A percentile compares a stretch with the other conserved stretches of the same genome.
Evolutionary conservation across 2,888 invertebrate genomes (phyloP).

Genomic region (Polylopha cassiicola): DNA sequence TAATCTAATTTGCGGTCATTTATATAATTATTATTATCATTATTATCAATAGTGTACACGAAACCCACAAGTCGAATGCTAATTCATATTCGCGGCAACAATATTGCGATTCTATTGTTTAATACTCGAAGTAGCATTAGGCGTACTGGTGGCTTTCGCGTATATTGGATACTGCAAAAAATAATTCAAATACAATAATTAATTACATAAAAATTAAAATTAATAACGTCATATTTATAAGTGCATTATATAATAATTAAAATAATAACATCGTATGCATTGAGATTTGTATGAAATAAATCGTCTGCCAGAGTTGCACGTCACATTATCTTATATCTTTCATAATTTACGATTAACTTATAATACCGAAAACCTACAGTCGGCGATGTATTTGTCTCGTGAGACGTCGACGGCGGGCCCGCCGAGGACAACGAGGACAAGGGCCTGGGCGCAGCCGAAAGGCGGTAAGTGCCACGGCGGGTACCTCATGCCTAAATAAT

Average conservation of each 20-base stretch:
- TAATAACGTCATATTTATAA: too few species aligned
- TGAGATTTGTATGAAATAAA: conserved; percentile 21
- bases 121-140: conserved; percentile 1
- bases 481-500: too few species aligned
- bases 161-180: conserved; percentile 9
- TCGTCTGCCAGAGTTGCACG: conserved; percentile 19
- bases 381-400: conserved; percentile 32
- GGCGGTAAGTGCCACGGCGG: too few species aligned
- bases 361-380: conserved; percentile 64
- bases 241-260: conserved; percentile 14
- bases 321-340: conserved; percentile 59
- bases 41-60: conserved; percentile 11
- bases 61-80: conserved; percentile 6
- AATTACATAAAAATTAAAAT: too few species aligned
- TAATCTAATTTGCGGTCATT: conserved; percentile 19
- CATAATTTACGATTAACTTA: conserved; percentile 73
- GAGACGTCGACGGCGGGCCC: conserved; percentile 28
- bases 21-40: conserved; percentile 18
- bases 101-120: conserved; percentile 4
- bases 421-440: conserved; percentile 3
- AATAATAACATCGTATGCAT: conserved; percentile 20
- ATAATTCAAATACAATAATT: conserved; percentile 14
- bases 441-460: neutral
- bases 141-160: neutral
- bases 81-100: conserved; percentile 3